phyloP scores from a whole-genome alignment of 2,888 invertebrate genomes.

The Pemphredon lugubris region DNA sequence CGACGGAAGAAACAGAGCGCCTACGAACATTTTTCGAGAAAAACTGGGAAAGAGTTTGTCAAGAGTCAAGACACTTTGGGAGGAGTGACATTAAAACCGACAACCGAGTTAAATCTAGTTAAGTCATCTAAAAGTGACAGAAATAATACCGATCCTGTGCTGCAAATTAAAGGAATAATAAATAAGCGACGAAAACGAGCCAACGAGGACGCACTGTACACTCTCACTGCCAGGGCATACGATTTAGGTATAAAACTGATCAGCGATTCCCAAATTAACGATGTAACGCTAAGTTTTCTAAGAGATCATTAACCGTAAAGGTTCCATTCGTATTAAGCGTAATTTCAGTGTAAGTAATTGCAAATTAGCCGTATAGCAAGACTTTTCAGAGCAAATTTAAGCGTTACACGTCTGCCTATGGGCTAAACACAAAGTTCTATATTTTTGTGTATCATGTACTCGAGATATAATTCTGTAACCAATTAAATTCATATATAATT shows the following conservation, averaged over 20 bases:
- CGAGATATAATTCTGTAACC: too few species aligned
- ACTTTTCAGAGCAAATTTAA: too few species aligned
- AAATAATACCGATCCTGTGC: slow-evolving; percentile 3
- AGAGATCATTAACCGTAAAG: slow-evolving; percentile 28
- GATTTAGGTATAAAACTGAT: slow-evolving; percentile 86
- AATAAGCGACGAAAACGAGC: slow-evolving; percentile 81
- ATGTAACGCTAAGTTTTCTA: too few species aligned
- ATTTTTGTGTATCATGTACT: too few species aligned
- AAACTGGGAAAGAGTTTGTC: slow-evolving; percentile 55
- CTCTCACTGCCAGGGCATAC: slow-evolving; percentile 90
- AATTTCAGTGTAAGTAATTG: slow-evolving; percentile 3
- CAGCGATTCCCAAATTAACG: too few species aligned
- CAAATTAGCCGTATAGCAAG: not conserved
- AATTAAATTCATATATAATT: too few species aligned
- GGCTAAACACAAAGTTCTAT: not conserved
- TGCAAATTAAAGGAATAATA: slow-evolving; percentile 8
- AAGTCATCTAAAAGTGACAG: not conserved
- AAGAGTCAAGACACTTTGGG: not conserved
- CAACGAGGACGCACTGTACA: slow-evolving; percentile 83
- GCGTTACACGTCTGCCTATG: too few species aligned
- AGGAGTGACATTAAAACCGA: not conserved
- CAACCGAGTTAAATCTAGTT: not conserved
- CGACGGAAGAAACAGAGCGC: slow-evolving; percentile 71
- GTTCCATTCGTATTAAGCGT: slow-evolving; percentile 58
- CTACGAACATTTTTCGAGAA: slow-evolving; percentile 58